Evolutionary conservation across 92 coral and sea anemone species (phyloP).

Genomic region (Bergia sp.): DNA sequence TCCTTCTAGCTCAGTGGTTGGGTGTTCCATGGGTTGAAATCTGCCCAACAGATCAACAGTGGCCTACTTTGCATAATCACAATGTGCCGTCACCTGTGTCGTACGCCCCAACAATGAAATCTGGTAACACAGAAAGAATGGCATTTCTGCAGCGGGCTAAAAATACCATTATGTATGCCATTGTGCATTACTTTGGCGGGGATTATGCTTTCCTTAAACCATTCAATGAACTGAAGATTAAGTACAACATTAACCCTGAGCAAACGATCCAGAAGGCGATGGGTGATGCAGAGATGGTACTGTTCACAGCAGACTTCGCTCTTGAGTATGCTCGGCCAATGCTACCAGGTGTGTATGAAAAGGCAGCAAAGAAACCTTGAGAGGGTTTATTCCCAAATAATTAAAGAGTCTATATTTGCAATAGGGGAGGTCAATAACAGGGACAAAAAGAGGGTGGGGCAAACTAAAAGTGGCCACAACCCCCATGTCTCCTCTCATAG

Average conservation of each 20-base stretch:
- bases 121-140: slow-evolving; percentile 40
- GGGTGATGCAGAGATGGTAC: slow-evolving; percentile 57
- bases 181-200: neutral
- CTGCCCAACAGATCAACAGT: slow-evolving; percentile 4
- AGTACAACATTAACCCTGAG: slow-evolving; percentile 65
- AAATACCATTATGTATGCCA: slow-evolving; percentile 29
- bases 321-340: slow-evolving; percentile 72
- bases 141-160: slow-evolving; percentile 35
- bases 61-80: neutral
- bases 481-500: too few relatives aligned
- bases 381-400: too few relatives aligned
- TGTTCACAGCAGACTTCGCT: slow-evolving; percentile 65
- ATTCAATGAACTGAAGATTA: slow-evolving; percentile 45
- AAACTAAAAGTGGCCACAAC: too few relatives aligned
- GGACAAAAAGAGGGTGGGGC: too few relatives aligned
- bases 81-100: slow-evolving; percentile 48
- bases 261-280: slow-evolving; percentile 45
- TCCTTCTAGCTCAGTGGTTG: slow-evolving; percentile 19
- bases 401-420: too few relatives aligned
- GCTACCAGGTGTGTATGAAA: slow-evolving; percentile 60
- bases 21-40: slow-evolving; percentile 30
- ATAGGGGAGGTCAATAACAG: too few relatives aligned
- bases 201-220: neutral
- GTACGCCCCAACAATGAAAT: slow-evolving; percentile 32
- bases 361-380: neutral